Conservation (phyloP, 2,797 vertebrate species). For the Ptychobarbus kaznakovi region DNA sequence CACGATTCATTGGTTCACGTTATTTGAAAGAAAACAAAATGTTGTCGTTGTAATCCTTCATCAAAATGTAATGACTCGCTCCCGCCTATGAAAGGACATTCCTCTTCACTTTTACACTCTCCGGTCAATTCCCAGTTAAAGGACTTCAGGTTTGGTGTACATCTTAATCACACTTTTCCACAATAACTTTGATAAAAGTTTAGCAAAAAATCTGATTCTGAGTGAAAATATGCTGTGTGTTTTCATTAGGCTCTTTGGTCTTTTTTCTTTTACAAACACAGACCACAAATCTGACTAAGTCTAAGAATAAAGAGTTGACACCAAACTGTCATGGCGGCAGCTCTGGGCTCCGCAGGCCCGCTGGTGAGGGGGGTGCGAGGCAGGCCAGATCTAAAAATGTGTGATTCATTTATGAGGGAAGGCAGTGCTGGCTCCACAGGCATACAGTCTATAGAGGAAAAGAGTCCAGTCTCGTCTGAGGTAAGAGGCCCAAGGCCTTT, state of each 20-base stretch:
- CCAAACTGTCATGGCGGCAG: conserved; percentile 81
- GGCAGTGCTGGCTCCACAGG: conserved; percentile 48
- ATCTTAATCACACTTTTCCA: not conserved
- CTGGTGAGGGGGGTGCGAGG: conserved; percentile 63
- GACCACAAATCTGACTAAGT: conserved; percentile 66
- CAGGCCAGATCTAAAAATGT: conserved; percentile 64
- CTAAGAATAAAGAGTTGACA: conserved; percentile 79
- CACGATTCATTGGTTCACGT: not conserved
- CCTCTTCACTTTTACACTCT: not conserved
- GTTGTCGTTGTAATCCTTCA: not conserved
- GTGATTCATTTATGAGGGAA: conserved; percentile 68
- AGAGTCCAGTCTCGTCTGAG: conserved; percentile 11
- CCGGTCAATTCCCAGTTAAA: not conserved
- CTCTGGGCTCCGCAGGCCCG: conserved; percentile 66
- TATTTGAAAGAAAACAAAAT: not conserved
- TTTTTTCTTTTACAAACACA: conserved; percentile 52
- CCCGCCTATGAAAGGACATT: not conserved
- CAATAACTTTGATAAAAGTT: not conserved
- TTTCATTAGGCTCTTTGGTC: conserved; percentile 22
- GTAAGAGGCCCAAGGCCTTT: not conserved
- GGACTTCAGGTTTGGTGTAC: not conserved
- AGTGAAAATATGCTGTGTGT: not conserved
- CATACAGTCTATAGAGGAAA: conserved; percentile 19
- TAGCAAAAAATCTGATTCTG: not conserved
- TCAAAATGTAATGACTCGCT: not conserved